Base-by-base conservation (phyloP, 2,113 vertebrate genomes). In the Petromus typicus region DNA sequence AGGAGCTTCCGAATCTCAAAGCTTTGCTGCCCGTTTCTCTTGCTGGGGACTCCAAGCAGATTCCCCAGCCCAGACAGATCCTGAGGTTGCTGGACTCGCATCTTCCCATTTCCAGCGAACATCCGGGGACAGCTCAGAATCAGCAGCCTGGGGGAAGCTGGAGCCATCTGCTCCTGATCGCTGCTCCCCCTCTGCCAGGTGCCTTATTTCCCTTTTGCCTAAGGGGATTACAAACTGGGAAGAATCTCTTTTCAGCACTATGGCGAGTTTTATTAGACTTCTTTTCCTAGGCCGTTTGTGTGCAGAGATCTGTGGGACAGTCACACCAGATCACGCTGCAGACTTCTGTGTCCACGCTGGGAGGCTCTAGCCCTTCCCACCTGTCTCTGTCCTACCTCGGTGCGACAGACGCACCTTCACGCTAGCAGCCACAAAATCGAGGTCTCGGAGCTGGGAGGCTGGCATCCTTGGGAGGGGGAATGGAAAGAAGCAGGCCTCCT, bases 181-280 rank as follows among this genome's bases (percentile, higher is more conserved):
- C 57, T 45, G 48, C 27, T 20, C 76, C 14, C 43, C 4, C 22
- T 22, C 86, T 23, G 30, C 18, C 11, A 0, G 69, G 90, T 34
- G 91, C 93, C 45, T 90, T 86, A 84, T 86, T 93, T 67, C 73
- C 87, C 75, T 88, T 67, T 86, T 89, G 79, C 78, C 93, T 85
- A 94, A 96, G 97, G 97, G 95, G 97, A 97, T 97, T 95, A 95
- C 91, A 97, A 96, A 97, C 93, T 96, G 97, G 82, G 54, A 97
- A 81, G 95, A 97, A 94, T 67, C 73, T 93, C 93, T 94, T n/a
- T 40, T 97, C 95, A 96, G 89, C 92, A 96, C 48, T 67, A 34
- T 54, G 57, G 76, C 78, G 83, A 87, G 64, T 78, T 78, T 63
- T 79, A 57, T 23, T 63, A 87, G 94, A 32, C 67, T 82, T 71